Evolutionary conservation across 35 echinoderm and acorn worm species (phyloP).

Genomic region (Heliocidaris tuberculata): DNA sequence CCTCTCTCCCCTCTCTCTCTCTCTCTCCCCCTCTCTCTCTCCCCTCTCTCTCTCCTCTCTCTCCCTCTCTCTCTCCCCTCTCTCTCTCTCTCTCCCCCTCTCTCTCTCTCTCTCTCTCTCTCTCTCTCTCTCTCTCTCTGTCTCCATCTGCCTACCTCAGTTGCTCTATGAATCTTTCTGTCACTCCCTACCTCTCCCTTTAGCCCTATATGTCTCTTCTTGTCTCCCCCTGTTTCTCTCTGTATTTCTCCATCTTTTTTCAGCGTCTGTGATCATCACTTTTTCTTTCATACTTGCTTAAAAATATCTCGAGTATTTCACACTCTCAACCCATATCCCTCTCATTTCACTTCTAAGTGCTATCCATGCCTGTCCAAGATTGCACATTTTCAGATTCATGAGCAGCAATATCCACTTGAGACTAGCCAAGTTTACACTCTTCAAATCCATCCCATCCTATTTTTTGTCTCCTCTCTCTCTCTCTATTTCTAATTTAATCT

Average conservation of each 20-base stretch:
- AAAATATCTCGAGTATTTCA: too few relatives aligned
- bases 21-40: neutral
- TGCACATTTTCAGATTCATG: too few relatives aligned
- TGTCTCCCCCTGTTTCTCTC: neutral
- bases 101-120: neutral
- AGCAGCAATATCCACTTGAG: too few relatives aligned
- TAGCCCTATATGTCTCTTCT: neutral
- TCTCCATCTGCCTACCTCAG: neutral
- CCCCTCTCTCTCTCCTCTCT: neutral
- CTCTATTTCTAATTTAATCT: neutral
- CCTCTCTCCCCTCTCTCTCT: neutral
- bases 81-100: neutral
- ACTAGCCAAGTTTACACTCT: too few relatives aligned
- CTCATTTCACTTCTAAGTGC: neutral
- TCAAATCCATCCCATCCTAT: too few relatives aligned
- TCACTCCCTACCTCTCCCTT: neutral
- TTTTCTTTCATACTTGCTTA: too few relatives aligned
- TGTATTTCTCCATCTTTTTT: neutral
- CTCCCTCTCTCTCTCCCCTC: neutral
- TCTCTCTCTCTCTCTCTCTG: neutral
- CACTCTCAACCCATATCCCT: neutral
- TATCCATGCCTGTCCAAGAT: too few relatives aligned
- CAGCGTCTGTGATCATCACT: too few relatives aligned
- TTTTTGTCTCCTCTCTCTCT: neutral
- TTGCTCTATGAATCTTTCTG: too few relatives aligned